Percentiles rank a stretch among this genome's conserved stretches.
Conservation (phyloP, 1,140 invertebrate species). For the Daktulosphaira vitifoliae region DNA sequence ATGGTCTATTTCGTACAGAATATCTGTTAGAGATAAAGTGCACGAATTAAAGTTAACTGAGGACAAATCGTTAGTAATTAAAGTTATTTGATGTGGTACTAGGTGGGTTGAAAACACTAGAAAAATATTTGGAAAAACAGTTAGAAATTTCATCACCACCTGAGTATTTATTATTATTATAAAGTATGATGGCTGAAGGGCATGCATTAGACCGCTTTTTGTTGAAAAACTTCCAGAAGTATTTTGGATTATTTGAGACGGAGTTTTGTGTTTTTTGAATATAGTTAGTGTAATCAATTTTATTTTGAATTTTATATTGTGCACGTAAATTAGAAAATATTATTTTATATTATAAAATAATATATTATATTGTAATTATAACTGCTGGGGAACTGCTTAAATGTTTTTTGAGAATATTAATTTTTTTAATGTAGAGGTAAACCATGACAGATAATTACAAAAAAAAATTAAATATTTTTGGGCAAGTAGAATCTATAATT, state of each 20-base stretch:
- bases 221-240: neutral
- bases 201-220: neutral
- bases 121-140: too few relatives aligned
- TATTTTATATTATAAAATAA: too few relatives aligned
- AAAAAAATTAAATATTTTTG: neutral
- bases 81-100: neutral
- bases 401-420: conserved; percentile 7
- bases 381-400: too few relatives aligned
- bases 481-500: too few relatives aligned
- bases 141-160: neutral
- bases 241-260: conserved; percentile 3
- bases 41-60: neutral
- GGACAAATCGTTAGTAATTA: too few relatives aligned
- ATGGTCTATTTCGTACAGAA: too few relatives aligned
- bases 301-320: too few relatives aligned
- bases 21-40: conserved; percentile 1
- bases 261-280: too few relatives aligned
- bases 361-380: conserved; percentile 8
- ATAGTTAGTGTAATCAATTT: neutral
- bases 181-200: neutral
- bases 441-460: neutral
- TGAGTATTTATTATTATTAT: neutral
- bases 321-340: conserved; percentile 13
- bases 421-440: conserved; percentile 6
- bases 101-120: neutral